A percentile compares a stretch with the other conserved stretches of the same genome.
These are phyloP conservation scores for Sycophila sp. DNA, from an alignment of 1,140 invertebrate species.

Conservation along the genomic window DNA sequence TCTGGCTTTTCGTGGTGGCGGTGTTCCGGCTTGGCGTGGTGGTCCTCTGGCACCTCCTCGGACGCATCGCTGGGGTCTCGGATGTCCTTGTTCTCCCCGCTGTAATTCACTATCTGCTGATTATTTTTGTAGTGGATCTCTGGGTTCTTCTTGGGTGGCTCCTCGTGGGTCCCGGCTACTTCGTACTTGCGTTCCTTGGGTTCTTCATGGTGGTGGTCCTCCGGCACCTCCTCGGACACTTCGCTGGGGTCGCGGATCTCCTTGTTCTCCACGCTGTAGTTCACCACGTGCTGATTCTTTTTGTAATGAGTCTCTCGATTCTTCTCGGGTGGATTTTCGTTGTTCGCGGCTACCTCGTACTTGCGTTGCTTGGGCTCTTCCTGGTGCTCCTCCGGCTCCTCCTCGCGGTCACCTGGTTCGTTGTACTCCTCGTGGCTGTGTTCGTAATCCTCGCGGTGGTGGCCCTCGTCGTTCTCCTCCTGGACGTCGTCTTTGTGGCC, in stretches of 20 bases:
- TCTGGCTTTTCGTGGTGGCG: neutral
- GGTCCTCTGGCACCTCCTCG: constrained; percentile 37
- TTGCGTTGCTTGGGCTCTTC: too few relatives aligned
- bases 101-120: constrained; percentile 44
- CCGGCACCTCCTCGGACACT: constrained; percentile 40
- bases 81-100: constrained; percentile 45
- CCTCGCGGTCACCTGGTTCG: neutral
- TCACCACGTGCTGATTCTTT: constrained; percentile 46
- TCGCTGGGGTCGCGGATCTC: constrained; percentile 45
- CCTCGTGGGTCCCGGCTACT: too few relatives aligned
- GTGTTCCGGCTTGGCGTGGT: too few relatives aligned
- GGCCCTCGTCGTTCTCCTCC: neutral
- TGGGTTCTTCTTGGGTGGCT: neutral
- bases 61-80: constrained; percentile 44
- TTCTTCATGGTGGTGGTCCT: too few relatives aligned
- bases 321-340: neutral
- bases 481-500: neutral
- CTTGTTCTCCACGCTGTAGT: constrained; percentile 44
- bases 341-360: too few relatives aligned
- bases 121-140: constrained; percentile 43
- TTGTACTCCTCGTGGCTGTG: neutral
- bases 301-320: constrained; percentile 34
- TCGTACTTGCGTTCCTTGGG: too few relatives aligned
- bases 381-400: too few relatives aligned
- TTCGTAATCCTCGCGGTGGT: constrained; percentile 25